Evolutionary conservation across 2,113 vertebrate species (phyloP), one percentile per base, ranked within the genome.

Genomic region (Heterotilapia buettikoferi): DNA sequence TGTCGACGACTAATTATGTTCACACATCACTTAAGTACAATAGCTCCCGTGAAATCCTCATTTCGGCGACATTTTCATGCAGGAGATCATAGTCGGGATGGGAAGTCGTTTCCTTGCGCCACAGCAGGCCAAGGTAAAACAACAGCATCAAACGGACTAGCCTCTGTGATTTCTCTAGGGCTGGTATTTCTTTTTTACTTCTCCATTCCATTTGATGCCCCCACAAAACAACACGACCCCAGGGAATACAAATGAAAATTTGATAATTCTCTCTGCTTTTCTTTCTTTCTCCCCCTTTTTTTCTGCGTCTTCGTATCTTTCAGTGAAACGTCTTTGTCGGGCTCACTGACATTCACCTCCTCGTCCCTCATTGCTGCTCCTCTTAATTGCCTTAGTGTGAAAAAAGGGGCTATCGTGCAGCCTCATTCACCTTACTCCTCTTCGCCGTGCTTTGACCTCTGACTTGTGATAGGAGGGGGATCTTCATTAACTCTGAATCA

Each of bases 161-260:
- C 95, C 95, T 96, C 96, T 94, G 94, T 97, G 96, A 97, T 98
- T 98, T 98, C 97, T 98, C 97, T 94, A 95, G 97, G 97, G 97
- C 96, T 97, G 93, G 90, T 92, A 81, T 89, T 87, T 73, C 50
- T 89, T 84, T 97, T 97, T 97, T 97, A 97, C 97, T 98, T 97
- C 96, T 96, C 96, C 94, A 98, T 98, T 99, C 97, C 96, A 97
- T 99, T 99, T 99, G 97, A 99, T 98, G 97, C 97, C 97, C 97
- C 97, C 95, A 97, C 97, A 98, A 98, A 98, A 98, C 98, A 98
- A 97, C 97, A 97, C 93, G 96, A 98, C 97, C 97, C 96, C 95
- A 89, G 97, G 96, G 97, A 98, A 97, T 97, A 95, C 96, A 97
- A 96, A 98, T 98, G 97, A 98, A 98, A 98, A 98, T 98, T 96